Conservation (phyloP, 2,113 vertebrate genomes). For the Kobus ellipsiprymnus region DNA sequence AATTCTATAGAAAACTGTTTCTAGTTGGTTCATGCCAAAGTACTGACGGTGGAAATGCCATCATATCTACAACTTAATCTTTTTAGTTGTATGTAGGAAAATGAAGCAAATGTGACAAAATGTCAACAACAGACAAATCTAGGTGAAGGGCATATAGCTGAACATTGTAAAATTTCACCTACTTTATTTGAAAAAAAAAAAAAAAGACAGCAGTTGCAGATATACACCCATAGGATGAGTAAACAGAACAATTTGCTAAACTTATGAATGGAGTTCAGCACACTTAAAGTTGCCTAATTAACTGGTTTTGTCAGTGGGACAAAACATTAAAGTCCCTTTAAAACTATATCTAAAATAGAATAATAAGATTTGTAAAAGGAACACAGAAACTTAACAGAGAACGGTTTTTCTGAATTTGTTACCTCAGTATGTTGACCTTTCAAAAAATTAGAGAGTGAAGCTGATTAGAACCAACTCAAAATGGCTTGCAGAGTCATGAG, state of each 20-base stretch:
- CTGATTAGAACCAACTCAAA: neutral
- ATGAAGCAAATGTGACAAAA: neutral
- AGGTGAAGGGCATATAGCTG: neutral
- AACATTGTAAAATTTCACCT: neutral
- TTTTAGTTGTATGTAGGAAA: neutral
- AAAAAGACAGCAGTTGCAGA: neutral
- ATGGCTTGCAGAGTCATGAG: slow-evolving; percentile 8
- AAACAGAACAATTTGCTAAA: neutral
- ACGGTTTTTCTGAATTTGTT: neutral
- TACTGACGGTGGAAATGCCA: neutral
- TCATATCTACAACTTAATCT: neutral
- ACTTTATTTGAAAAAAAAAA: neutral
- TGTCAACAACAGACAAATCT: neutral
- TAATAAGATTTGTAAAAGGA: neutral
- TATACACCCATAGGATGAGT: neutral
- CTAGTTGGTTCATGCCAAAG: neutral
- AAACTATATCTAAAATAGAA: neutral
- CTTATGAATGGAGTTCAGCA: neutral
- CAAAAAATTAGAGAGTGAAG: neutral
- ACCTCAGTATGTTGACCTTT: neutral
- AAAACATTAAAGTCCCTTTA: neutral
- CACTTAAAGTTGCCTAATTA: neutral
- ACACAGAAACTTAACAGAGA: neutral
- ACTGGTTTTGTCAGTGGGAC: neutral
- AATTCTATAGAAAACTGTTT: neutral